Percentiles rank a stretch among this genome's conserved stretches.
phyloP scores from a whole-genome alignment of 2,797 vertebrate species.

The Yasuhikotakia modesta region DNA sequence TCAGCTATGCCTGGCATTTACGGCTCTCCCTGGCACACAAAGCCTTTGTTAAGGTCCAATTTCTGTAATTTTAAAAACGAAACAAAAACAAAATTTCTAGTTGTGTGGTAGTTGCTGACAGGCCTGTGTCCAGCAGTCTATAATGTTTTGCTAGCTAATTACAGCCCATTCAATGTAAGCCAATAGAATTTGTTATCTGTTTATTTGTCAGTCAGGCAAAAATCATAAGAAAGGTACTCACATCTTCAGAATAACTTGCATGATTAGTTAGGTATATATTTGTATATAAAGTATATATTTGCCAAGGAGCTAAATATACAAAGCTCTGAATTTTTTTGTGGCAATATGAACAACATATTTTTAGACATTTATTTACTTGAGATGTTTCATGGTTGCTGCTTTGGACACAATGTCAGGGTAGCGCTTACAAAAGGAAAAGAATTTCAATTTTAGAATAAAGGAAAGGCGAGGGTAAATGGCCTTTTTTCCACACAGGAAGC shows the following conservation, averaged over 20 bases:
- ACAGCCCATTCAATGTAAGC: background rate
- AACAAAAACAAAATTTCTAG: too few species aligned
- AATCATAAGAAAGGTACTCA: background rate
- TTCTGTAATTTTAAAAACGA: too few species aligned
- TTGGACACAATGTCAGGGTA: background rate
- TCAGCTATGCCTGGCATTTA: conserved; percentile 19
- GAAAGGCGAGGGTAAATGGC: conserved; percentile 28
- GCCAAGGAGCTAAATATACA: too few species aligned
- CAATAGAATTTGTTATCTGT: too few species aligned
- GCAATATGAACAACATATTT: background rate
- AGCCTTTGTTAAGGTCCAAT: background rate
- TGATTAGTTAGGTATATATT: background rate
- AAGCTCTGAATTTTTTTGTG: background rate
- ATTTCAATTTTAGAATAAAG: conserved; percentile 15
- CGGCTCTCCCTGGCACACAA: background rate
- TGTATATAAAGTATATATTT: too few species aligned
- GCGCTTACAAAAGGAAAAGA: background rate
- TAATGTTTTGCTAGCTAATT: background rate
- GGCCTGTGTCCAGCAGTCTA: background rate
- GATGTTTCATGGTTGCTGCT: background rate
- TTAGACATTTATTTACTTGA: background rate
- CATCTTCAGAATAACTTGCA: background rate
- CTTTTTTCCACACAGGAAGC: conserved; percentile 21
- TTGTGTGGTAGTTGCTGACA: background rate
- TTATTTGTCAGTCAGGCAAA: too few species aligned